Conservation (phyloP, 64 coral and sea anemone species). For the Montipora foliosa region DNA sequence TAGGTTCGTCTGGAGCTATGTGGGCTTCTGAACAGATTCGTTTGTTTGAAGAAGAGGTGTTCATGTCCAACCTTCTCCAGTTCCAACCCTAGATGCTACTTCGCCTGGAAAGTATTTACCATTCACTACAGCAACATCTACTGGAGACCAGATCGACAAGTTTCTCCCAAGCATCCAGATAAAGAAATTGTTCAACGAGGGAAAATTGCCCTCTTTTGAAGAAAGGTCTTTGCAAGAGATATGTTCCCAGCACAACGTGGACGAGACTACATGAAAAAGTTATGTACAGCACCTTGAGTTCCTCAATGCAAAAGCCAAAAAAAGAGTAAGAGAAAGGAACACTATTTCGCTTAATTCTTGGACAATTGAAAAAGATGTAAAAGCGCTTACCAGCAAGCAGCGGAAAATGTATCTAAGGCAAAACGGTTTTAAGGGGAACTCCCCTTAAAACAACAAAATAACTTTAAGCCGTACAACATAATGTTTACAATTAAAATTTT, state of each 20-base stretch:
- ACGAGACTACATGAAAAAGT: background rate
- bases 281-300: conserved; percentile 50
- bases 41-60: background rate
- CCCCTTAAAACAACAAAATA: no score
- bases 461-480: no score
- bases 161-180: no score
- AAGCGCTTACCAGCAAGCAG: background rate
- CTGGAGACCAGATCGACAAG: no score
- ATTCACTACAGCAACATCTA: no score
- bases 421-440: background rate
- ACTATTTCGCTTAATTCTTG: background rate
- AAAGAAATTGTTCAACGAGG: no score
- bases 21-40: no score
- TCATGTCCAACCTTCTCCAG: conserved; percentile 9
- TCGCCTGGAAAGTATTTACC: background rate
- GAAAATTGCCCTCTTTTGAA: no score
- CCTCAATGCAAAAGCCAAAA: conserved; percentile 9
- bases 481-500: no score
- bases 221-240: background rate
- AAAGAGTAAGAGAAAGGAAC: conserved; percentile 38
- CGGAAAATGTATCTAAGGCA: background rate
- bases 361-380: conserved; percentile 8
- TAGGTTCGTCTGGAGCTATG: background rate
- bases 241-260: background rate
- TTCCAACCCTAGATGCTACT: conserved; percentile 14